Evolutionary conservation across 2,888 invertebrate species (phyloP), one percentile per base, ranked within the genome.

Genomic region (Lamellibrachia satsuma): DNA sequence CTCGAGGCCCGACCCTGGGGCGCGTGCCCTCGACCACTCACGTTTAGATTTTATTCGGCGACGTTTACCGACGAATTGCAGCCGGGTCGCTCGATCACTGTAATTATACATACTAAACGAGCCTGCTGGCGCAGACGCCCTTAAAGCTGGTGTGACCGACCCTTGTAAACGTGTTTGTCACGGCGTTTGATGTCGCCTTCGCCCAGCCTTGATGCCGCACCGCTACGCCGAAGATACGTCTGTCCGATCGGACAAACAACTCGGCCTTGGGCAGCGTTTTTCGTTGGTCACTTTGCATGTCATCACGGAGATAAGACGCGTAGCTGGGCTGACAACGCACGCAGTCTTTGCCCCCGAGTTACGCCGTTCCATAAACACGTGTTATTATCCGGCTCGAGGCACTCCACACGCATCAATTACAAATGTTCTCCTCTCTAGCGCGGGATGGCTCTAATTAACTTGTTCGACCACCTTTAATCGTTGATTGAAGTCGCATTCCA

Each of bases 401-500:
- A 22, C 22, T 75, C 6, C 15, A n/a, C 15, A 75, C 11, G 75
- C 75, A 75, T 75, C 75, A 75, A 75, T 75, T 75, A 75, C 75
- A 75, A 75, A 75, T n/a, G 75, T 6, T 6, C 3, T 75, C 2
- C 22, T 75, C 75, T 15, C 75, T 22, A 75, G 75, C 75, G n/a
- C 75, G n/a, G 75, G 75, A 15, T 22, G 75, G 75, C 75, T 75
- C 11, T 75, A 75, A 75, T 75, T 75, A 75, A 75, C 22, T 75
- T 75, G 75, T 75, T 75, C 15, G 75, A 22, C 15, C 75, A 15
- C 3, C 75, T 75, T 75, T 75, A 75, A 75, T 75, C 75, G 75
- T 75, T 75, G 75, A 75, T 75, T 75, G 75, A 75, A 75, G 75
- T 22, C 75, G 15, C 75, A 75, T 75, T 75, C 75, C 75, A 75